Conservation (phyloP, 2,797 vertebrate genomes). For the Novumbra hubbsi region DNA sequence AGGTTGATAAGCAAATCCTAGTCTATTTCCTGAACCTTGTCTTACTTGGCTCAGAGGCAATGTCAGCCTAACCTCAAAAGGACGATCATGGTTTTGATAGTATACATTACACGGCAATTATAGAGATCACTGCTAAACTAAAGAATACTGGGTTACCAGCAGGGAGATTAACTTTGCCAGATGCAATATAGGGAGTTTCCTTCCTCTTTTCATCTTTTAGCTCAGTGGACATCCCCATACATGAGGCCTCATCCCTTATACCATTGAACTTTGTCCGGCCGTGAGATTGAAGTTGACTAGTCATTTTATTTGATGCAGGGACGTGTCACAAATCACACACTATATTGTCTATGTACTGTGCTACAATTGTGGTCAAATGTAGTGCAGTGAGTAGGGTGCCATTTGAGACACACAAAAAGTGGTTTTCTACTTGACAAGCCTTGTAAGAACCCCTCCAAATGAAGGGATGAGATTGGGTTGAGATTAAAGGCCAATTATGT, state of each 20-base stretch:
- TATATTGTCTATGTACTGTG: background rate
- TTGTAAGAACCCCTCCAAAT: slow-evolving; percentile 21
- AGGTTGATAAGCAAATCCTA: slow-evolving; percentile 52
- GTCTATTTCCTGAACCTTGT: slow-evolving; percentile 36
- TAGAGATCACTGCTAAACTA: slow-evolving; percentile 31
- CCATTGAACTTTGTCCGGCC: slow-evolving; percentile 21
- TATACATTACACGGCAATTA: slow-evolving; percentile 51
- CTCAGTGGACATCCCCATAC: background rate
- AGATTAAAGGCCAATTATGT: slow-evolving; percentile 42
- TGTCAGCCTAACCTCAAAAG: slow-evolving; percentile 45
- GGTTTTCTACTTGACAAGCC: slow-evolving; percentile 31
- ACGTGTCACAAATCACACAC: background rate
- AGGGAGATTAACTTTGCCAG: slow-evolving; percentile 22
- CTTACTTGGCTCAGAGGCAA: slow-evolving; percentile 18
- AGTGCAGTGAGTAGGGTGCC: background rate
- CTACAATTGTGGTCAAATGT: background rate
- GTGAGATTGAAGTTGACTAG: background rate
- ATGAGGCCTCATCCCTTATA: slow-evolving; percentile 16
- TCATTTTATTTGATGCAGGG: slow-evolving; percentile 4
- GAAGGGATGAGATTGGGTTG: slow-evolving; percentile 26
- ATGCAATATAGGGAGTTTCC: background rate
- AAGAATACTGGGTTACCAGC: slow-evolving; percentile 44
- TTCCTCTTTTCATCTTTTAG: background rate
- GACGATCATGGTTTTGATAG: slow-evolving; percentile 37
- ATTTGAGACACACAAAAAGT: background rate